Percentiles rank a stretch among this genome's conserved stretches.
Evolutionary conservation across 2,797 vertebrate species (phyloP).

Genomic region (Falco concolor): DNA sequence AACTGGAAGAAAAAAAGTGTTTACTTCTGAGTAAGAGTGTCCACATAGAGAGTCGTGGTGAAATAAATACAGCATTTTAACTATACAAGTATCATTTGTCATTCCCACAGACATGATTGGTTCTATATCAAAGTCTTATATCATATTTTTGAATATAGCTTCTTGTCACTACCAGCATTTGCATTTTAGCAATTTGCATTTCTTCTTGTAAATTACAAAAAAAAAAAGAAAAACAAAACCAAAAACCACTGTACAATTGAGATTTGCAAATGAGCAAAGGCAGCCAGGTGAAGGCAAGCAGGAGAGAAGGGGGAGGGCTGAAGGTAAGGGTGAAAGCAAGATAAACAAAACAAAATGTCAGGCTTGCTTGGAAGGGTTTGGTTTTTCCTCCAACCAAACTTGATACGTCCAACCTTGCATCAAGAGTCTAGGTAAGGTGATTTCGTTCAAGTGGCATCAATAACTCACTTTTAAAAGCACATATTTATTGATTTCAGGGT

Average conservation of each 20-base stretch:
- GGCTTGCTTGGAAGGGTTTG: neutral
- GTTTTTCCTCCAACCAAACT: neutral
- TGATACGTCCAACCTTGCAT: neutral
- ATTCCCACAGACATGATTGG: slow-evolving; percentile 26
- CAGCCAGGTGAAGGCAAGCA: slow-evolving; percentile 55
- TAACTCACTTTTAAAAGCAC: slow-evolving; percentile 38
- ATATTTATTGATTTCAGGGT: slow-evolving; percentile 36
- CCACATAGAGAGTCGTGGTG: neutral
- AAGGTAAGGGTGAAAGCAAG: neutral
- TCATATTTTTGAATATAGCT: slow-evolving; percentile 38
- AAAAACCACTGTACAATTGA: neutral
- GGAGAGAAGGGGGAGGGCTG: slow-evolving; percentile 13
- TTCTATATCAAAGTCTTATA: slow-evolving; percentile 40
- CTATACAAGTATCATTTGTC: slow-evolving; percentile 30
- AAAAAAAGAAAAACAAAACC: neutral
- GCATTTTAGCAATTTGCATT: slow-evolving; percentile 62
- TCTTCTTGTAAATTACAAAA: slow-evolving; percentile 60
- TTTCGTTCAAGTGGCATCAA: neutral
- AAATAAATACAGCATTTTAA: slow-evolving; percentile 42
- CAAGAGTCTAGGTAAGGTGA: neutral
- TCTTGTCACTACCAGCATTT: slow-evolving; percentile 51
- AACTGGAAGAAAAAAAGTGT: neutral
- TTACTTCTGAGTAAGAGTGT: slow-evolving; percentile 16
- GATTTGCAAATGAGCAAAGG: slow-evolving; percentile 64
- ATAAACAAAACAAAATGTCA: slow-evolving; percentile 12